These are phyloP conservation scores for Protosalanx chinensis DNA, from an alignment of 2,797 vertebrate genomes.

Conservation along the genomic window DNA sequence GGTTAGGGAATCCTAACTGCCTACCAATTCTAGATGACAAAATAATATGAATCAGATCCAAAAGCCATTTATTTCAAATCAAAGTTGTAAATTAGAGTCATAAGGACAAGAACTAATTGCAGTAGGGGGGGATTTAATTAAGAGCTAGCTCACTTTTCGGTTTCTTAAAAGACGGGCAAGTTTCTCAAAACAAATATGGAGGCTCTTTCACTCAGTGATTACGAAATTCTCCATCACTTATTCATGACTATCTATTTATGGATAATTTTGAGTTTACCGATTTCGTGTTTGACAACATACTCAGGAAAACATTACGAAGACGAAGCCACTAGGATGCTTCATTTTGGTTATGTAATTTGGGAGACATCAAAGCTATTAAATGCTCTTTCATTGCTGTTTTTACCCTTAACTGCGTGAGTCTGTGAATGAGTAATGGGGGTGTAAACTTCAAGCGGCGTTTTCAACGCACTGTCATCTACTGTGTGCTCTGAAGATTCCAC, in stretches of 20 bases:
- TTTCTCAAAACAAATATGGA: conserved; percentile 51
- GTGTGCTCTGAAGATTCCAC: conserved; percentile 17
- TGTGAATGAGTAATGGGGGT: conserved; percentile 24
- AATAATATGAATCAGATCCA: too few species aligned
- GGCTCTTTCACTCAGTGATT: conserved; percentile 31
- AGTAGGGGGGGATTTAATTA: conserved; percentile 36
- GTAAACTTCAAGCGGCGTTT: conserved; percentile 16
- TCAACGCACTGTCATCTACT: neutral
- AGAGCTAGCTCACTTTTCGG: conserved; percentile 20
- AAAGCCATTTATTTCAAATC: conserved; percentile 17
- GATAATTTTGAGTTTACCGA: conserved; percentile 11
- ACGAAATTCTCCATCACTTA: conserved; percentile 33
- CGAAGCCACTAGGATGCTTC: neutral
- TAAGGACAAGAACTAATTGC: conserved; percentile 21
- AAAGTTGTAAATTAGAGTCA: conserved; percentile 15
- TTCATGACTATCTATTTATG: conserved; percentile 22
- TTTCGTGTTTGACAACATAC: conserved; percentile 12
- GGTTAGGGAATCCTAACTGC: too few species aligned
- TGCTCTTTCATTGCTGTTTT: conserved; percentile 11
- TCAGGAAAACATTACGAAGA: conserved; percentile 7
- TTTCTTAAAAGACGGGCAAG: conserved; percentile 24
- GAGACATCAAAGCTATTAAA: conserved; percentile 23
- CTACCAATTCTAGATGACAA: too few species aligned
- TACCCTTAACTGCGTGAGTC: conserved; percentile 5
- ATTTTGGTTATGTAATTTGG: conserved; percentile 10